A percentile compares a stretch with the other conserved stretches of the same genome.
Evolutionary conservation across 64 coral and sea anemone species (phyloP).

Genomic region (Dendrophyllia cribrosa): DNA sequence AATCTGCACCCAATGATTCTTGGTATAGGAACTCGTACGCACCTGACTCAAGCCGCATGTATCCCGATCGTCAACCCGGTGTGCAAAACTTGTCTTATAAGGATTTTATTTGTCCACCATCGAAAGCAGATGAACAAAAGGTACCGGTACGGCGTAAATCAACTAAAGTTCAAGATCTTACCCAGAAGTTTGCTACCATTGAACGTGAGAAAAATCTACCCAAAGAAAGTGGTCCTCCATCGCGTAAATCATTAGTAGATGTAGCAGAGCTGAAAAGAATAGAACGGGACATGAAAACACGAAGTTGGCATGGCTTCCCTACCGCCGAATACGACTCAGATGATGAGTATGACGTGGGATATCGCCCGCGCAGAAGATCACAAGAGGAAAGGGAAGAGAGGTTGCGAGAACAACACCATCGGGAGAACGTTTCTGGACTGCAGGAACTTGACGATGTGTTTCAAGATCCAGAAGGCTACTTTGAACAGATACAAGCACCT

Average conservation of each 20-base stretch:
- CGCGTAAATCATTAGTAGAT: constrained; percentile 59
- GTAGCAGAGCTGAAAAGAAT: constrained; percentile 52
- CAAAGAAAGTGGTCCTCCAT: constrained; percentile 37
- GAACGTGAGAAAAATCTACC: constrained; percentile 40
- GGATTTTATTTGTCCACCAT: constrained; percentile 63
- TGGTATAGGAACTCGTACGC: not conserved
- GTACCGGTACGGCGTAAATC: not conserved
- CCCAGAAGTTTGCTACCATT: constrained; percentile 33
- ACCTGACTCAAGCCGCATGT: not conserved
- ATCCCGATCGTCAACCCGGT: not conserved
- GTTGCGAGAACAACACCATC: not conserved
- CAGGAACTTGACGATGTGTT: constrained; percentile 42
- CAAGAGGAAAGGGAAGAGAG: constrained; percentile 11
- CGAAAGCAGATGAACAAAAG: constrained; percentile 4
- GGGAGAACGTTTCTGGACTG: constrained; percentile 25
- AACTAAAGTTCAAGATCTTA: constrained; percentile 63
- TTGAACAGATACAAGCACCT: constrained; percentile 28
- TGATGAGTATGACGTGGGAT: constrained; percentile 2
- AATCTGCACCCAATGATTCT: not conserved
- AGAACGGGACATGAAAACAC: constrained; percentile 37
- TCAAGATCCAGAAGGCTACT: constrained; percentile 47
- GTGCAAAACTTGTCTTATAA: constrained; percentile 61
- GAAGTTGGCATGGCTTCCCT: constrained; percentile 36
- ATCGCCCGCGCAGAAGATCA: not conserved
- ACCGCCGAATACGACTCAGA: not conserved